phyloP scores from a whole-genome alignment of 2,888 invertebrate species.

The Pterostichus niger region DNA sequence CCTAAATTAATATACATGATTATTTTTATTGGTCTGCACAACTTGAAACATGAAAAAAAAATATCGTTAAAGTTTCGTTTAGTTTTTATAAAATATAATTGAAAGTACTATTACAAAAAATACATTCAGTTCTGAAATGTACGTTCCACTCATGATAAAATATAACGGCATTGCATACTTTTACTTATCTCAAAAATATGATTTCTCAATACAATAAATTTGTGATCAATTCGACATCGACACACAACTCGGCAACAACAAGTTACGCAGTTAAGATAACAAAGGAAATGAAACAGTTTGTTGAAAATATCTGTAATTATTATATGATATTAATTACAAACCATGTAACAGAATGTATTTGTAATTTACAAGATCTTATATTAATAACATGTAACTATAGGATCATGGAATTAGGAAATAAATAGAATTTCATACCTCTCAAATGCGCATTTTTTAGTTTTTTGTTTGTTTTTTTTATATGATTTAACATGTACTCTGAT shows the following conservation, averaged over 20 bases:
- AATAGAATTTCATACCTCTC: conserved; percentile 64
- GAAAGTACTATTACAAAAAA: conserved; percentile 54
- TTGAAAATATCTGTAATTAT: conserved; percentile 67
- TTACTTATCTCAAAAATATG: conserved; percentile 45
- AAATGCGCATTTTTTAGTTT: conserved; percentile 40
- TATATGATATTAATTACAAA: conserved; percentile 65
- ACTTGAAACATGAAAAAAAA: conserved; percentile 43
- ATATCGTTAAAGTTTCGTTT: conserved; percentile 44
- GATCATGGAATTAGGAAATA: conserved; percentile 62
- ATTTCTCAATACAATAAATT: conserved; percentile 39
- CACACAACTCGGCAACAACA: conserved; percentile 25
- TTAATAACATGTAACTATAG: conserved; percentile 65
- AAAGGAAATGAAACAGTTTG: conserved; percentile 56
- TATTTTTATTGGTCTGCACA: conserved; percentile 43
- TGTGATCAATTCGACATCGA: conserved; percentile 26
- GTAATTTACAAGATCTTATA: conserved; percentile 66
- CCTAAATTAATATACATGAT: conserved; percentile 43
- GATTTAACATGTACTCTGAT: conserved; percentile 13
- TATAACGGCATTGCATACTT: conserved; percentile 44
- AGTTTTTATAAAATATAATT: conserved; percentile 49
- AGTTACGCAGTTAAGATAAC: conserved; percentile 41
- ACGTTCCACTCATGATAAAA: conserved; percentile 46
- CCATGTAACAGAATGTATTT: conserved; percentile 67
- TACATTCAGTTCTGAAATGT: conserved; percentile 43
- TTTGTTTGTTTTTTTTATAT: conserved; percentile 26